These are phyloP conservation scores for Gasteruption jaculator DNA, from an alignment of 2,888 invertebrate species.

Conservation along the genomic window DNA sequence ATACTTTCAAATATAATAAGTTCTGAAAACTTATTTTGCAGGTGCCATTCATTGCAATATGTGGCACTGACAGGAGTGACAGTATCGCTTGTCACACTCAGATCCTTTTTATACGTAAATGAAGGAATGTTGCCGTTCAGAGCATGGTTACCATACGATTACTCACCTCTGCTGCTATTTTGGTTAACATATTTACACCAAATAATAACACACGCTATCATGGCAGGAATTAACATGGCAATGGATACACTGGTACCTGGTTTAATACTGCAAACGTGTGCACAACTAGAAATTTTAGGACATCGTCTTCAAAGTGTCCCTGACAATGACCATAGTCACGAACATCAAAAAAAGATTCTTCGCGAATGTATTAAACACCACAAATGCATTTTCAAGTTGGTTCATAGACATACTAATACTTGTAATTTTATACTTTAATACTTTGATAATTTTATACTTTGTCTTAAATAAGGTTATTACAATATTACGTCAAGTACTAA, in stretches of 20 bases:
- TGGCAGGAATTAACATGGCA: slow-evolving; percentile 24
- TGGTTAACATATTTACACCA: slow-evolving; percentile 22
- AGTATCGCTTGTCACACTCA: slow-evolving; percentile 12
- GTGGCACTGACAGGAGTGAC: slow-evolving; percentile 10
- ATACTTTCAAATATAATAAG: no score
- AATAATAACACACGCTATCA: slow-evolving; percentile 16
- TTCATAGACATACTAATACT: no score
- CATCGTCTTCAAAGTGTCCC: slow-evolving; percentile 21
- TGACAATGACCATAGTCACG: background rate
- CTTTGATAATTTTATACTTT: no score
- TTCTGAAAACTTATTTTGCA: no score
- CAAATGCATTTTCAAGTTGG: background rate
- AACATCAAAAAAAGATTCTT: background rate
- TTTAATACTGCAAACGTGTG: slow-evolving; percentile 30
- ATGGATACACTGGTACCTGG: slow-evolving; percentile 34
- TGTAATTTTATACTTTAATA: no score
- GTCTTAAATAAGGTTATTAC: no score
- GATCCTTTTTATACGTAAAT: slow-evolving; percentile 19
- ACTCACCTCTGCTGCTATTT: slow-evolving; percentile 16
- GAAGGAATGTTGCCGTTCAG: slow-evolving; percentile 22
- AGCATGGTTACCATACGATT: slow-evolving; percentile 25
- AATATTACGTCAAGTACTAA: no score
- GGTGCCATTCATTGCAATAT: no score
- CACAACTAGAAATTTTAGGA: slow-evolving; percentile 37
- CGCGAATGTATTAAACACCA: background rate